Percentiles rank a stretch among this genome's conserved stretches.
Conservation (phyloP, 2,888 invertebrate genomes). For the Zonitis immaculata region DNA sequence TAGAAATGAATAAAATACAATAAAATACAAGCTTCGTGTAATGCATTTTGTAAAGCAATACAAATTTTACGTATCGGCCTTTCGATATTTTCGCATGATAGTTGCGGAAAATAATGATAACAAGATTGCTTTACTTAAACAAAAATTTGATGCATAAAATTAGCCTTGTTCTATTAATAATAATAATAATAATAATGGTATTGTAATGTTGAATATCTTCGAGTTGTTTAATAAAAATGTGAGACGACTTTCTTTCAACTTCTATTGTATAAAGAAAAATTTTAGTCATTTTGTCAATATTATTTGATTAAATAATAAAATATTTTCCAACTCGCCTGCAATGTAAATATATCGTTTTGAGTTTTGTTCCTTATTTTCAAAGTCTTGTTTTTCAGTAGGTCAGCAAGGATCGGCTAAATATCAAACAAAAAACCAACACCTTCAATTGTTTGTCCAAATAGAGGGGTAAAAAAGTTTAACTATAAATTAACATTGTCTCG, state of each 20-base stretch:
- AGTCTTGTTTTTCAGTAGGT: constrained; percentile 33
- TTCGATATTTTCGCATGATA: not conserved
- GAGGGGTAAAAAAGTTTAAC: constrained; percentile 8
- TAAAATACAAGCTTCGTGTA: not conserved
- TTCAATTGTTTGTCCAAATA: constrained; percentile 13
- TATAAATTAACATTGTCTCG: constrained; percentile 13
- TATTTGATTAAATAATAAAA: too few species aligned
- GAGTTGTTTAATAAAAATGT: too few species aligned
- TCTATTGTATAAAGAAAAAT: not conserved
- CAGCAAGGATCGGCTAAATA: constrained; percentile 31
- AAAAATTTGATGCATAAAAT: not conserved
- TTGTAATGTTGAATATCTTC: too few species aligned
- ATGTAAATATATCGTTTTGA: constrained; percentile 25
- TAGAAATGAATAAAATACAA: not conserved
- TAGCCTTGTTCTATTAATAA: not conserved
- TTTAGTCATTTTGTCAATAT: not conserved
- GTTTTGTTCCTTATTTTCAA: constrained; percentile 16
- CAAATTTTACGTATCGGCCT: too few species aligned
- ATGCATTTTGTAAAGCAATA: not conserved
- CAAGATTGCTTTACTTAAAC: not conserved
- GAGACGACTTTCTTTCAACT: not conserved
- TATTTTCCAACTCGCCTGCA: constrained; percentile 7
- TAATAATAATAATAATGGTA: too few species aligned
- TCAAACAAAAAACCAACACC: constrained; percentile 17
- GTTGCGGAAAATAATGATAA: not conserved